These are phyloP conservation scores for Xiphophorus hellerii DNA, from an alignment of 2,113 vertebrate genomes.

Conservation along the genomic window DNA sequence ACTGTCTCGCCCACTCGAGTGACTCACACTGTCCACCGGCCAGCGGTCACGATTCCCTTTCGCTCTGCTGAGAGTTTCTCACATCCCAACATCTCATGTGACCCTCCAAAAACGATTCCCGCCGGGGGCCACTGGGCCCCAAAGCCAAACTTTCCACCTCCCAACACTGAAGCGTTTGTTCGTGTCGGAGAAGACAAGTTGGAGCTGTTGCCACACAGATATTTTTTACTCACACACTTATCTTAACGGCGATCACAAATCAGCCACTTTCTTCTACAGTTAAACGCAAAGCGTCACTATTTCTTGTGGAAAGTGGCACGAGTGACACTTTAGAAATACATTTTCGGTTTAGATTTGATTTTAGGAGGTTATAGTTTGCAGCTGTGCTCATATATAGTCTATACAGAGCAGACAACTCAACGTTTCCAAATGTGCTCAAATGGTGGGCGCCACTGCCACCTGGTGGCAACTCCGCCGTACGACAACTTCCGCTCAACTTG, in stretches of 20 bases:
- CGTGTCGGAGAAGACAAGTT: no score
- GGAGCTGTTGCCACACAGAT: not conserved
- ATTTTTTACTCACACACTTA: not conserved
- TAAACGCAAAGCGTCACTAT: not conserved
- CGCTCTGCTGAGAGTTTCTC: not conserved
- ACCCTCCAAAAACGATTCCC: not conserved
- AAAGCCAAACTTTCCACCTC: not conserved
- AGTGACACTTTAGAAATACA: not conserved
- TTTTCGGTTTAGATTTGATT: not conserved
- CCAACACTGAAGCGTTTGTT: constrained; percentile 18
- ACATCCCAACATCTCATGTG: not conserved
- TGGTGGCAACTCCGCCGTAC: not conserved
- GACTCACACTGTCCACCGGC: not conserved
- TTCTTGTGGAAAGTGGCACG: not conserved
- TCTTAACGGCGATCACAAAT: not conserved
- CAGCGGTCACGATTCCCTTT: not conserved
- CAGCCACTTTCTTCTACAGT: not conserved
- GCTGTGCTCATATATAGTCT: not conserved
- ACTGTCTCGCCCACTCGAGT: not conserved
- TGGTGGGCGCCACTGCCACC: not conserved
- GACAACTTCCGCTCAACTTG: not conserved
- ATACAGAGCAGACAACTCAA: not conserved
- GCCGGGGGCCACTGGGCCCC: not conserved
- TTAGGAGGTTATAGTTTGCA: not conserved
- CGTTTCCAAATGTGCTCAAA: no score